A percentile compares a stretch with the other conserved stretches of the same genome.
Evolutionary conservation across 2,113 vertebrate genomes (phyloP).

Genomic region (Nicator chloris): DNA sequence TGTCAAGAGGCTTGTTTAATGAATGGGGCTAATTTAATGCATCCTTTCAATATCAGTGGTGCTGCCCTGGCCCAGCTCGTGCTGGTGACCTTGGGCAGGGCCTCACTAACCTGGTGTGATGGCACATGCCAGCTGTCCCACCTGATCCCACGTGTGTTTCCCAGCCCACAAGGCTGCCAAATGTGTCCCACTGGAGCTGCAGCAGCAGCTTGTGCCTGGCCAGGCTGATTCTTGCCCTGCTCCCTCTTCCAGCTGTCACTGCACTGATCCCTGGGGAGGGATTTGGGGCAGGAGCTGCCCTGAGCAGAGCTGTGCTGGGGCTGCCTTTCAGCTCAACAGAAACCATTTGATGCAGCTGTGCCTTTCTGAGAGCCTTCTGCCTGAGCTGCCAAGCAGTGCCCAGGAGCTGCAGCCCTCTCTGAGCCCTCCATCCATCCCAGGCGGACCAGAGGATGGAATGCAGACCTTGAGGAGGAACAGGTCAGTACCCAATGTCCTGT

Average conservation of each 20-base stretch:
- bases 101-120: rapidly evolving
- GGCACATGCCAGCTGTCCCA: rapidly evolving
- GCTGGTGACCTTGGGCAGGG: neutral
- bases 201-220: neutral
- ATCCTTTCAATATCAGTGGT: neutral
- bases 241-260: neutral
- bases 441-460: rapidly evolving
- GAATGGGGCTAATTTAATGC: too few species aligned
- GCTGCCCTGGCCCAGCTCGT: neutral
- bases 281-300: neutral
- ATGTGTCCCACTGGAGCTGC: neutral
- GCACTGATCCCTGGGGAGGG: neutral
- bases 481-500: rapidly evolving
- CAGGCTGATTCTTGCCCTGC: neutral
- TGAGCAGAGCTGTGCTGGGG: neutral
- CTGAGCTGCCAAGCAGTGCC: rapidly evolving
- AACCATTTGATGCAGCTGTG: rapidly evolving
- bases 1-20: neutral
- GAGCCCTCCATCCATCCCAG: neutral
- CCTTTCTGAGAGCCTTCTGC: neutral
- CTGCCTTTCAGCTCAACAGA: neutral
- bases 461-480: neutral
- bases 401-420: neutral
- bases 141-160: rapidly evolving
- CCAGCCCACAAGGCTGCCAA: rapidly evolving